Evolutionary conservation across 2,113 vertebrate genomes (phyloP).

Genomic region (Cavia aperea): DNA sequence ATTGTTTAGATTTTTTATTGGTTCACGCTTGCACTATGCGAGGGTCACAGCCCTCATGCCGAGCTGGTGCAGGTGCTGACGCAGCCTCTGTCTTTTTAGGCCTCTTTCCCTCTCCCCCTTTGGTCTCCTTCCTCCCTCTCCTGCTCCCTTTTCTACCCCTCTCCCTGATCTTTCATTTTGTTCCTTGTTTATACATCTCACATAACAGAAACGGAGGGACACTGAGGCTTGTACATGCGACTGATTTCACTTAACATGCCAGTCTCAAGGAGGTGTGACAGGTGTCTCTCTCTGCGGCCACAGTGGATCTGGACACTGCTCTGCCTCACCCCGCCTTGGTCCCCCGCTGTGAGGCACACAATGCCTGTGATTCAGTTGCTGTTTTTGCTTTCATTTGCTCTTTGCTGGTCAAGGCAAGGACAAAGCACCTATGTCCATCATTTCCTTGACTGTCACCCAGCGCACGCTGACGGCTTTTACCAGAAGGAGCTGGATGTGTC

Average conservation of each 20-base stretch:
- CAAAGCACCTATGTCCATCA: not conserved
- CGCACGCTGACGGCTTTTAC: not conserved
- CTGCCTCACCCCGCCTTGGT: not conserved
- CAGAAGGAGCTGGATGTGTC: not conserved
- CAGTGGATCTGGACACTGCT: not conserved
- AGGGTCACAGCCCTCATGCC: not conserved
- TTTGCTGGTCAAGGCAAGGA: not conserved
- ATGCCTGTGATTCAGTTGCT: not conserved
- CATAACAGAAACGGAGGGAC: not conserved
- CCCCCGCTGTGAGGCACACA: not conserved
- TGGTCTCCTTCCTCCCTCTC: not conserved
- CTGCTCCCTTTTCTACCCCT: not conserved
- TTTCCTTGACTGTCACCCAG: not conserved
- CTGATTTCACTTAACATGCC: not conserved
- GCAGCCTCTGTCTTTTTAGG: not conserved
- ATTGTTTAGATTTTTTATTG: not conserved
- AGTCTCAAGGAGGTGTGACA: not conserved
- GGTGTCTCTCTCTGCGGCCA: not conserved
- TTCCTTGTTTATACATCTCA: not conserved
- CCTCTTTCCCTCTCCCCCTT: not conserved
- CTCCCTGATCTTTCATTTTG: not conserved
- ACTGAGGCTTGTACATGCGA: too few relatives aligned
- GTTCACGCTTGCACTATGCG: not conserved
- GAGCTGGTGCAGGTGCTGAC: fast-evolving
- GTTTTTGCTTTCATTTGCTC: not conserved